phyloP scores from a whole-genome alignment of 2,888 invertebrate species.

The Acleris literana region DNA sequence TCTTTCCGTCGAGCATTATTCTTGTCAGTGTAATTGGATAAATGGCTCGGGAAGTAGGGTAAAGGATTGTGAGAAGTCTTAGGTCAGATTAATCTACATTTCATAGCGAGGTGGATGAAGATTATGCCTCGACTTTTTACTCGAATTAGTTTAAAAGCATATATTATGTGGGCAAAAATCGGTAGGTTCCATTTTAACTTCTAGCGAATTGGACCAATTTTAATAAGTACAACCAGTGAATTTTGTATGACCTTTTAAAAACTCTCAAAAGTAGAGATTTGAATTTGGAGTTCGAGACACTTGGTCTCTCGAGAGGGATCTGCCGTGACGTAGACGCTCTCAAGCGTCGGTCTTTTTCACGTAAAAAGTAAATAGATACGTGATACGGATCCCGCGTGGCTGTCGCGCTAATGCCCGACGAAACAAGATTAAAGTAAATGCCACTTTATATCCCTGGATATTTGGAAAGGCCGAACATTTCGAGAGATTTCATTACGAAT shows the following conservation, averaged over 20 bases:
- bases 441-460: constrained; percentile 5
- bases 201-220: too few species aligned
- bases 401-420: constrained; percentile 37
- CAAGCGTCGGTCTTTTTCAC: constrained; percentile 37
- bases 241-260: too few species aligned
- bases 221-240: too few species aligned
- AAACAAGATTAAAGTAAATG: constrained; percentile 38
- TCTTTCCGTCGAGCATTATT: constrained; percentile 52
- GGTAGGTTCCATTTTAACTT: too few species aligned
- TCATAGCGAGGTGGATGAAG: neutral
- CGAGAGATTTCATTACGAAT: too few species aligned
- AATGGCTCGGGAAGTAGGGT: constrained; percentile 51
- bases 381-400: constrained; percentile 40
- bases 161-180: too few species aligned
- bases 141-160: too few species aligned
- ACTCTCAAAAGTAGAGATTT: constrained; percentile 9
- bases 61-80: constrained; percentile 33
- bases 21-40: constrained; percentile 58
- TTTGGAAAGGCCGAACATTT: neutral
- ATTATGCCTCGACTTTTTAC: too few species aligned
- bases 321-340: constrained; percentile 30
- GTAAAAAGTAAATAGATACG: constrained; percentile 46
- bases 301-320: constrained; percentile 29
- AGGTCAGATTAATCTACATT: constrained; percentile 25
- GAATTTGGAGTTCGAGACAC: constrained; percentile 16